Evolutionary conservation across 2,888 invertebrate species (phyloP).

Genomic region (Flexamia atlantica): DNA sequence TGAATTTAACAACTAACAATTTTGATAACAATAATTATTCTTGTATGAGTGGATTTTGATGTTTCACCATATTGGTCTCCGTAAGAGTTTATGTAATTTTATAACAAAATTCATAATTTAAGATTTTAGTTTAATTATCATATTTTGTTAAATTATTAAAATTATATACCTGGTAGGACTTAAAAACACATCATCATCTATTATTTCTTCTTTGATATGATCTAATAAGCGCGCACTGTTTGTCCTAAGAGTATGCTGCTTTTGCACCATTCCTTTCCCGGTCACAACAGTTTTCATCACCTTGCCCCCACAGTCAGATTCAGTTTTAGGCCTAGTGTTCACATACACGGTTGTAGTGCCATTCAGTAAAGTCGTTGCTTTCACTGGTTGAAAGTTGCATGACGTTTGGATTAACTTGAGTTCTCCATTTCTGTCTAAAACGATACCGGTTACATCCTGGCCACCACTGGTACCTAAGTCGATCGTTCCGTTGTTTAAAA

Average conservation of each 20-base stretch:
- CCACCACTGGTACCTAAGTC: constrained; percentile 77
- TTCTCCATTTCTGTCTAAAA: constrained; percentile 81
- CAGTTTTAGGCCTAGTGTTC: constrained; percentile 64
- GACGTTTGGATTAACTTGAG: constrained; percentile 79
- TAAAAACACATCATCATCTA: constrained; percentile 88
- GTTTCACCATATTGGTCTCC: too few species aligned
- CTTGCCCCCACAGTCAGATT: constrained; percentile 59
- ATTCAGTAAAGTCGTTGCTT: constrained; percentile 63
- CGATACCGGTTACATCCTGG: constrained; percentile 78
- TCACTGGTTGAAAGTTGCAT: constrained; percentile 67
- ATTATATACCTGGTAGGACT: constrained; percentile 78
- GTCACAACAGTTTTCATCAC: constrained; percentile 60
- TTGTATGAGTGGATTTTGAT: too few species aligned
- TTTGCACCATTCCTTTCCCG: constrained; percentile 59
- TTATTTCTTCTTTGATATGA: constrained; percentile 80
- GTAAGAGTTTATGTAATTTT: too few species aligned
- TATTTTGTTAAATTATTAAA: too few species aligned
- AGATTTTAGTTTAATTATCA: too few species aligned
- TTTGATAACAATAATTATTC: too few species aligned
- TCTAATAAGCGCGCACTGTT: constrained; percentile 68
- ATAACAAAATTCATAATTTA: too few species aligned
- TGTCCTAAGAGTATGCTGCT: constrained; percentile 53
- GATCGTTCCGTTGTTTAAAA: constrained; percentile 77
- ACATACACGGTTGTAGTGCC: constrained; percentile 67
- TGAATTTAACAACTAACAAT: too few species aligned